Conservation (phyloP, 2,797 vertebrate genomes). For the Mus minutoides region DNA sequence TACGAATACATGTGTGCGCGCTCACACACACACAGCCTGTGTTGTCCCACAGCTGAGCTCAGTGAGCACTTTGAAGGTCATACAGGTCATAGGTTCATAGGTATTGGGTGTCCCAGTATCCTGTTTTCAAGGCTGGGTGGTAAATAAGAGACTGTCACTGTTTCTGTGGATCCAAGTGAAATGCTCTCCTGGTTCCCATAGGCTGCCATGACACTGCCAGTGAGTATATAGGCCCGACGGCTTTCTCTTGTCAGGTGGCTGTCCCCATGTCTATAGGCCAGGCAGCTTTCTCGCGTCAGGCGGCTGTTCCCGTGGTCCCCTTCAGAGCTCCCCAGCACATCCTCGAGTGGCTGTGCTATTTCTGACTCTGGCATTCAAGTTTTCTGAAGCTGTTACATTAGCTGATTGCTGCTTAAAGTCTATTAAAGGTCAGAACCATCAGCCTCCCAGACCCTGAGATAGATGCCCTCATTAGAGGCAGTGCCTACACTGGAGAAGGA, state of each 20-base stretch:
- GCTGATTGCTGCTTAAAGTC: constrained; percentile 39
- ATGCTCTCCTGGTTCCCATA: background rate
- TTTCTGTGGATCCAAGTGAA: background rate
- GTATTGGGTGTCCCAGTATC: background rate
- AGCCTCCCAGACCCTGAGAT: constrained; percentile 2
- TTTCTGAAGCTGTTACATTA: constrained; percentile 43
- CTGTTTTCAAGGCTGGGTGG: background rate
- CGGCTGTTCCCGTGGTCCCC: background rate
- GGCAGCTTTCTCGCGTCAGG: background rate
- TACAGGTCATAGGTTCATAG: background rate
- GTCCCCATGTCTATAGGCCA: background rate
- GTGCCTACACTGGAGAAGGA: background rate
- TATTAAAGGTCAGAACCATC: constrained; percentile 70
- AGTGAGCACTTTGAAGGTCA: background rate
- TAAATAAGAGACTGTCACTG: background rate
- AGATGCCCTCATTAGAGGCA: background rate
- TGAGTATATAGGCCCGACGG: too few species aligned
- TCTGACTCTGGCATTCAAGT: constrained; percentile 73
- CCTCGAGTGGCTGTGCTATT: constrained; percentile 52
- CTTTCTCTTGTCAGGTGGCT: background rate
- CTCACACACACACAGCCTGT: background rate
- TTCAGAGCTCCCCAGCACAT: background rate
- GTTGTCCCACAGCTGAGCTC: background rate
- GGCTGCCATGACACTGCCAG: accelerated
- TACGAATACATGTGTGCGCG: background rate